phyloP scores from a whole-genome alignment of 2,113 vertebrate genomes.

The Pituophis catenifer region DNA sequence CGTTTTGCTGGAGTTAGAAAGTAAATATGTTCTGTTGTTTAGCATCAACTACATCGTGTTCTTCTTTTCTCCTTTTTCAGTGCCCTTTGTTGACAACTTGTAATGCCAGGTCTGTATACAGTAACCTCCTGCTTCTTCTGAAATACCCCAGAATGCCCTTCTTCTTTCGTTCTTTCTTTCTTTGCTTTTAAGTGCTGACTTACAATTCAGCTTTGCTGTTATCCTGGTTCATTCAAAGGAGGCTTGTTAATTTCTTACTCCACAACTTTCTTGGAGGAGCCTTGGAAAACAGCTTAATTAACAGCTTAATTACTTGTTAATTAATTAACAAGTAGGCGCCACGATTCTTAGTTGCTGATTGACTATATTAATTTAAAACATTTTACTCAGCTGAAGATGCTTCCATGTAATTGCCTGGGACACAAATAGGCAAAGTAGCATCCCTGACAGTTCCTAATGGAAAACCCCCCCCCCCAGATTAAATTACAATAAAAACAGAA shows the following conservation, averaged over 20 bases:
- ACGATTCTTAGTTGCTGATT: too few species aligned
- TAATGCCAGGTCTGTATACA: constrained; percentile 55
- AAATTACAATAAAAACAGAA: not conserved
- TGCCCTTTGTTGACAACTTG: constrained; percentile 59
- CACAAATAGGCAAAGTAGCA: not conserved
- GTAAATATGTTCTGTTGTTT: not conserved
- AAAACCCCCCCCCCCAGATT: not conserved
- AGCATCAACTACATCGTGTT: constrained; percentile 35
- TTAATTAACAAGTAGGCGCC: not conserved
- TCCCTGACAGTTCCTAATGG: not conserved
- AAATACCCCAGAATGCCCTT: not conserved
- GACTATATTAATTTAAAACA: not conserved
- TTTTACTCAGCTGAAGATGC: not conserved
- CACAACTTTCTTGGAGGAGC: constrained; percentile 1
- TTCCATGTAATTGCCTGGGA: not conserved
- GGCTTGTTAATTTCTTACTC: constrained; percentile 5
- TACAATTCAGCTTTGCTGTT: constrained; percentile 5
- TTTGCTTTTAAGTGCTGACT: constrained; percentile 48
- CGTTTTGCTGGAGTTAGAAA: not conserved
- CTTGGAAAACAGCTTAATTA: constrained; percentile 14
- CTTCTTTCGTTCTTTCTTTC: constrained; percentile 15
- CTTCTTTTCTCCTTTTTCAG: constrained; percentile 45
- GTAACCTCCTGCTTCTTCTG: constrained; percentile 24
- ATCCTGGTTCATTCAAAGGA: not conserved
- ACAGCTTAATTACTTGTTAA: too few species aligned